Evolutionary conservation across 1,140 invertebrate species (phyloP), one percentile per base, ranked within the genome.

Genomic region (Neodiprion fabricii): DNA sequence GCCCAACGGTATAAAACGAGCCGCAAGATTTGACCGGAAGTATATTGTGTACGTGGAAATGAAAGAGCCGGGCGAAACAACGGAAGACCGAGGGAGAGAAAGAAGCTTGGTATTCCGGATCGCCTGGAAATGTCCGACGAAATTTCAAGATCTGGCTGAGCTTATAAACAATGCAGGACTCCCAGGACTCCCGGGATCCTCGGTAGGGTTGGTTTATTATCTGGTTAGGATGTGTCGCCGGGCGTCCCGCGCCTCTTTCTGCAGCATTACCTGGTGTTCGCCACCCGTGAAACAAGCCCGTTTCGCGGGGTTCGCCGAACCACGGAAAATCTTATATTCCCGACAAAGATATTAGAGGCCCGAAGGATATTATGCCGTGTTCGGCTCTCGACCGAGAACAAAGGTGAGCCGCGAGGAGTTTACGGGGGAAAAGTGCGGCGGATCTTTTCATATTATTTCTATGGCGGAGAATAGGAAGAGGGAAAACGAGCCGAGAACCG

Each of bases 21-120:
- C n/a, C 53, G 53, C 53, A 61, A 61, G 53, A 61, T 61, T 61
- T 61, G 53, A 61, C 53, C 53, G 53, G 53, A 61, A 61, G 11
- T 61, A 61, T 5, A 40, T 40, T 40, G 28, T 40, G 5, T 40
- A 40, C 28, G 28, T 40, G 28, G 28, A 40, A 40, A 40, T 40
- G 28, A 40, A 40, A 40, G 28, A 5, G 28, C 28, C 5, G 28
- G 8, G 53, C 4, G 53, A 61, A 40, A 40, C 2, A 5, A 5
- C 4, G 4, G 53, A 14, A 17, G n/a, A 61, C 4, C 53, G n/a
- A 40, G 28, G 28, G 28, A 40, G 28, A 61, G 53, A 61, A 61
- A n/a, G 53, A 61, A n/a, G 11, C 53, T 61, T n/a, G 53, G 53
- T 11, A 61, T 61, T 61, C 53, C 11, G 11, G 11, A n/a, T 61